Evolutionary conservation across 2,797 vertebrate species (phyloP).

Genomic region (Lagocephalus sceleratus): DNA sequence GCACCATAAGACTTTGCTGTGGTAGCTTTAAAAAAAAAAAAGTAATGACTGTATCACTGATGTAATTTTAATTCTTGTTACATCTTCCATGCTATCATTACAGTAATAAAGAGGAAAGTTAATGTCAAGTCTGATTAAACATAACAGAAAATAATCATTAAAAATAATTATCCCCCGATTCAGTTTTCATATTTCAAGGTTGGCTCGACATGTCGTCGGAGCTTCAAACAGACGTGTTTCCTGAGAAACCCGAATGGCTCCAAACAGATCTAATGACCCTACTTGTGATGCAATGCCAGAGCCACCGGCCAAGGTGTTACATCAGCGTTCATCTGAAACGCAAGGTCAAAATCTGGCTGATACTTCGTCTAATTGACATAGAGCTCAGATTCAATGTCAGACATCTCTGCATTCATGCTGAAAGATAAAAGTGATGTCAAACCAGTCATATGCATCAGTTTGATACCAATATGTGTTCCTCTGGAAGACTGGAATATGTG

Average conservation of each 20-base stretch:
- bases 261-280: constrained; percentile 39
- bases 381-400: constrained; percentile 29
- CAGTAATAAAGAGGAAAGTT: too few species aligned
- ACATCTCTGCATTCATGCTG: constrained; percentile 20
- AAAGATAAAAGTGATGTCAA: constrained; percentile 8
- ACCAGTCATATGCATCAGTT: constrained; percentile 3
- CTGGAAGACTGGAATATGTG: too few species aligned
- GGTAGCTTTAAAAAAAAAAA: too few species aligned
- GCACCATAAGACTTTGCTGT: too few species aligned
- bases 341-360: constrained; percentile 35
- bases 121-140: background rate
- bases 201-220: constrained; percentile 5
- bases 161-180: background rate
- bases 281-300: constrained; percentile 24
- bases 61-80: too few species aligned
- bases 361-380: constrained; percentile 48
- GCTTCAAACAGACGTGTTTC: constrained; percentile 9
- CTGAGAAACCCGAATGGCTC: too few species aligned
- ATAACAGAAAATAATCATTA: background rate
- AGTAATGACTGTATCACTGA: too few species aligned
- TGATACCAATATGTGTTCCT: constrained; percentile 5
- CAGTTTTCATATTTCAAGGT: constrained; percentile 1
- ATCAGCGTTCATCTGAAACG: constrained; percentile 56
- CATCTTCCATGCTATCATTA: too few species aligned
- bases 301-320: constrained; percentile 48